These are phyloP conservation scores for Macrophya alboannulata DNA, from an alignment of 2,888 invertebrate genomes.

Conservation along the genomic window DNA sequence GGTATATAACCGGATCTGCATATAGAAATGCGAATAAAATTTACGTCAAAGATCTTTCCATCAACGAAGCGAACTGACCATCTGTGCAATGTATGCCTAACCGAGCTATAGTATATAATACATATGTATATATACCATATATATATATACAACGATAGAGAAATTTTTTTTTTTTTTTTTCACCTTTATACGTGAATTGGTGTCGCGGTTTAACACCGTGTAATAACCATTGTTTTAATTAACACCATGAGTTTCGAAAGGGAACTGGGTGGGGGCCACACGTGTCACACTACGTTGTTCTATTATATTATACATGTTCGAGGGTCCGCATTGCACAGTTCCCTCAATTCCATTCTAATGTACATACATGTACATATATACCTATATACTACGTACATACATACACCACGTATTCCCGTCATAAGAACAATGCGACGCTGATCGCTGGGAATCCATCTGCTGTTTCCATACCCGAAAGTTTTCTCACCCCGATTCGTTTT, in stretches of 20 bases:
- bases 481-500: neutral
- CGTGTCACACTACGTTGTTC: slow-evolving; percentile 63
- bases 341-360: neutral
- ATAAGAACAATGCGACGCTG: slow-evolving; percentile 64
- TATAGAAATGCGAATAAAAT: no score
- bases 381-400: neutral
- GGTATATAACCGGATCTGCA: no score
- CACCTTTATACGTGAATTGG: slow-evolving; percentile 3
- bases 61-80: no score
- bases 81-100: no score
- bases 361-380: neutral
- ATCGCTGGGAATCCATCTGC: slow-evolving; percentile 31
- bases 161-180: no score
- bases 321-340: neutral
- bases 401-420: slow-evolving; percentile 3
- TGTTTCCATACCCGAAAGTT: neutral
- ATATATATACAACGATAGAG: no score
- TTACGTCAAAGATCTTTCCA: no score
- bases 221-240: slow-evolving; percentile 74
- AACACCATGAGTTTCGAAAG: slow-evolving; percentile 64
- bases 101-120: neutral
- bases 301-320: slow-evolving; percentile 19
- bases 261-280: slow-evolving; percentile 59
- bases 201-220: slow-evolving; percentile 50
- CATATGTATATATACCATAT: neutral